A percentile compares a stretch with the other conserved stretches of the same genome.
Evolutionary conservation across 2,888 invertebrate species (phyloP).

Genomic region (Maniola hyperantus): DNA sequence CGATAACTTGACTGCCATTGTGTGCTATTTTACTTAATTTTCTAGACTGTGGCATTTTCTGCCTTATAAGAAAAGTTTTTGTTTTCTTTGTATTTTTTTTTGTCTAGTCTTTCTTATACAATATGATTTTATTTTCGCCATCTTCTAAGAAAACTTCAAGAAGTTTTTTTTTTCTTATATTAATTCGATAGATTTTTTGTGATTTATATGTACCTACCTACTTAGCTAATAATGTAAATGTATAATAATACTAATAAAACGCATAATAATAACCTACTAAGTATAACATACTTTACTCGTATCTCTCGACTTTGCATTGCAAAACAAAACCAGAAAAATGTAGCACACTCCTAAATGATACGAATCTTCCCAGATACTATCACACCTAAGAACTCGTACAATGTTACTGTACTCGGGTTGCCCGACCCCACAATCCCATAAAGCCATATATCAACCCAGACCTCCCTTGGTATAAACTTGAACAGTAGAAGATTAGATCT

Average conservation of each 20-base stretch:
- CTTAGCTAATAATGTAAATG: too few relatives aligned
- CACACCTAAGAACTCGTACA: background rate
- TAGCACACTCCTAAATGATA: background rate
- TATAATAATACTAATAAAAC: too few relatives aligned
- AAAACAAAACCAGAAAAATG: background rate
- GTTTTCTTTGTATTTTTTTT: background rate
- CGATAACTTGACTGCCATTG: slow-evolving; percentile 8
- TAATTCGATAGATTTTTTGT: too few relatives aligned
- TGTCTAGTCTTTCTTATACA: background rate
- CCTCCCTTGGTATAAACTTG: background rate
- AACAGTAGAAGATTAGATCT: background rate
- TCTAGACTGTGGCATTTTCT: slow-evolving; percentile 1
- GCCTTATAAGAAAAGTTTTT: background rate
- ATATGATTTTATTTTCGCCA: background rate
- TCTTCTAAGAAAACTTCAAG: background rate
- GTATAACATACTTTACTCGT: too few relatives aligned
- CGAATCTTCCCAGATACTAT: background rate
- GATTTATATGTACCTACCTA: too few relatives aligned
- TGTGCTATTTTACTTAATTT: background rate
- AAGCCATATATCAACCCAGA: background rate
- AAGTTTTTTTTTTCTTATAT: background rate
- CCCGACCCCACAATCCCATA: background rate
- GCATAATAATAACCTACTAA: too few relatives aligned
- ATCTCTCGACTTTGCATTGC: background rate
- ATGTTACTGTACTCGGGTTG: slow-evolving; percentile 6